Conservation (phyloP, 2,797 vertebrate genomes). For the Chaunax sp. region DNA sequence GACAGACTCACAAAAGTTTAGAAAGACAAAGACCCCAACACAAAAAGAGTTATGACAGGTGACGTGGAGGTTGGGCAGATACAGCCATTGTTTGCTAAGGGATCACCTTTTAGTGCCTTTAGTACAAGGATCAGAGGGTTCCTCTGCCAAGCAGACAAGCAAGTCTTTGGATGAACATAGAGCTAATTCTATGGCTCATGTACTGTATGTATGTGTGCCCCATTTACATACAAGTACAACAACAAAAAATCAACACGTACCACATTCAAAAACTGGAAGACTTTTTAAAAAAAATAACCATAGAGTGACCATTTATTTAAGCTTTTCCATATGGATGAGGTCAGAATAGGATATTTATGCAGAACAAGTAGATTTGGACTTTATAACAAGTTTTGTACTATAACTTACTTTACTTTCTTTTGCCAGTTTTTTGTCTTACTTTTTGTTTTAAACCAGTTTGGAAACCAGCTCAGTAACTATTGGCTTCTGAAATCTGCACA, state of each 20-base stretch:
- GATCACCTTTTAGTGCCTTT: slow-evolving; percentile 67
- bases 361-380: neutral
- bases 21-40: slow-evolving; percentile 40
- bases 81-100: slow-evolving; percentile 61
- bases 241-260: too few relatives aligned
- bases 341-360: neutral
- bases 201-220: slow-evolving; percentile 28
- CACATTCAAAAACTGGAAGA: too few relatives aligned
- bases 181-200: slow-evolving; percentile 58
- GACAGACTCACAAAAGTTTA: slow-evolving; percentile 29
- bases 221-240: too few relatives aligned
- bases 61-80: slow-evolving; percentile 36
- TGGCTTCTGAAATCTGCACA: slow-evolving; percentile 1
- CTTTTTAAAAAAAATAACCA: too few relatives aligned
- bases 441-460: slow-evolving; percentile 8
- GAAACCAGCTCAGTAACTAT: neutral
- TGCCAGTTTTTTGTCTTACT: neutral
- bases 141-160: slow-evolving; percentile 64
- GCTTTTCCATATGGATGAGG: neutral
- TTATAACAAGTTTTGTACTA: neutral
- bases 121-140: slow-evolving; percentile 55
- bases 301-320: too few relatives aligned
- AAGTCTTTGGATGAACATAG: slow-evolving; percentile 68
- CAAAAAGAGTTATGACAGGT: slow-evolving; percentile 41
- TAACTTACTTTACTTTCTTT: neutral